Evolutionary conservation across 2,888 invertebrate species (phyloP).

Genomic region (Acleris sparsana): DNA sequence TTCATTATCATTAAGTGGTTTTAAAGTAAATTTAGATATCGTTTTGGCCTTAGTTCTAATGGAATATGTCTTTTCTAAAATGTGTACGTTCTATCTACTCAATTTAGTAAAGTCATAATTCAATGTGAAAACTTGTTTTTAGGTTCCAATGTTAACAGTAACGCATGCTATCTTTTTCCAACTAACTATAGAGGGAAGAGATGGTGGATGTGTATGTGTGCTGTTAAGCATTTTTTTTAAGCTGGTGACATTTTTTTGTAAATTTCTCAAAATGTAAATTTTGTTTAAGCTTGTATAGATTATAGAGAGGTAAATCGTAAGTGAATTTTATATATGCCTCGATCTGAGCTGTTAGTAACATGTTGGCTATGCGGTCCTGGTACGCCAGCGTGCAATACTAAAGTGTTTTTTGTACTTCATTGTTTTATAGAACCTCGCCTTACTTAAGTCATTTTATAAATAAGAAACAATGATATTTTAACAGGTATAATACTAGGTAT

Average conservation of each 20-base stretch:
- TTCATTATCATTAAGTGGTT: no score
- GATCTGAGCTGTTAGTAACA: conserved; percentile 26
- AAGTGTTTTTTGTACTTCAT: no score
- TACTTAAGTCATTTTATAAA: no score
- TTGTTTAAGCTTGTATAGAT: conserved; percentile 23
- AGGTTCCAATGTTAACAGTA: background rate
- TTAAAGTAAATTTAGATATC: no score
- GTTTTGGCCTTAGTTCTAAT: background rate
- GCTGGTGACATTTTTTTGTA: conserved; percentile 25
- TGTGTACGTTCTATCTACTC: background rate
- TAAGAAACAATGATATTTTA: no score
- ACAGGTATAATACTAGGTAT: no score
- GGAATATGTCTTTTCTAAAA: background rate
- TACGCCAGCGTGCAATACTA: conserved; percentile 2
- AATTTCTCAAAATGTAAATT: conserved; percentile 31
- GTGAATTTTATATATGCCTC: conserved; percentile 17
- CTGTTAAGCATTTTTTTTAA: conserved; percentile 4
- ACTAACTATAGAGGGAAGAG: conserved; percentile 8
- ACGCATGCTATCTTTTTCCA: conserved; percentile 6
- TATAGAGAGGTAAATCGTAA: conserved; percentile 26
- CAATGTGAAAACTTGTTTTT: background rate
- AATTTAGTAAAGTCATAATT: background rate
- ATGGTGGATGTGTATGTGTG: background rate
- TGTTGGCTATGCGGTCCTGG: conserved; percentile 15
- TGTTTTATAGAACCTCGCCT: no score